Evolutionary conservation across 2,888 invertebrate genomes (phyloP).

Genomic region (Branchellion lobata): DNA sequence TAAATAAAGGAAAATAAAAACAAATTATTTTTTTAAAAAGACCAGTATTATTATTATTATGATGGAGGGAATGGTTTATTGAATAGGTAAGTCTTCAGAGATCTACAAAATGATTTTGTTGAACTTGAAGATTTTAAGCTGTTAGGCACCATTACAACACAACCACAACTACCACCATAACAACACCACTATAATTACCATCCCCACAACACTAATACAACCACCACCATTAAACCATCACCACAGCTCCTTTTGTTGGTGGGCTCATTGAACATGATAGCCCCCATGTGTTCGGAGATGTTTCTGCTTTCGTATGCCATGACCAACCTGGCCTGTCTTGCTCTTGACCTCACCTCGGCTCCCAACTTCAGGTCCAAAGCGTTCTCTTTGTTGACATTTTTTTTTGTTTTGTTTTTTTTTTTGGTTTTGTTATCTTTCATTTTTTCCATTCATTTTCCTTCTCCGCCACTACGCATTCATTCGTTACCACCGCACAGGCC

Average conservation of each 20-base stretch:
- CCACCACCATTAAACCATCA: too few relatives aligned
- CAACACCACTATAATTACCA: too few relatives aligned
- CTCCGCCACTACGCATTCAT: background rate
- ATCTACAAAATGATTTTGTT: too few relatives aligned
- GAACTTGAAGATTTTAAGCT: too few relatives aligned
- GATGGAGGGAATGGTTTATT: too few relatives aligned
- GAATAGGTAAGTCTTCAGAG: too few relatives aligned
- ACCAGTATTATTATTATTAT: too few relatives aligned
- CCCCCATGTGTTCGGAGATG: conserved; percentile 91
- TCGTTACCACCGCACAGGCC: conserved; percentile 72
- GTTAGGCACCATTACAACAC: too few relatives aligned
- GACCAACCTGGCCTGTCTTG: conserved; percentile 91
- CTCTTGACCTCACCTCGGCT: conserved; percentile 91
- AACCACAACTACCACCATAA: too few relatives aligned
- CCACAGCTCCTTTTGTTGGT: conserved; percentile 76
- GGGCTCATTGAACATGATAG: conserved; percentile 90
- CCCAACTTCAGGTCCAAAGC: conserved; percentile 88
- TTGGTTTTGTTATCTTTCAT: background rate
- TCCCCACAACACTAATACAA: too few relatives aligned
- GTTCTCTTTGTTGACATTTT: background rate
- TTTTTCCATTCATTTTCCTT: background rate
- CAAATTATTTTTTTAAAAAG: too few relatives aligned
- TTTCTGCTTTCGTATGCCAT: conserved; percentile 94
- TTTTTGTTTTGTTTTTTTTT: background rate
- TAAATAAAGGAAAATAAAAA: too few relatives aligned